Base-by-base conservation (phyloP, 2,888 invertebrate genomes). In the Bombylius major region DNA sequence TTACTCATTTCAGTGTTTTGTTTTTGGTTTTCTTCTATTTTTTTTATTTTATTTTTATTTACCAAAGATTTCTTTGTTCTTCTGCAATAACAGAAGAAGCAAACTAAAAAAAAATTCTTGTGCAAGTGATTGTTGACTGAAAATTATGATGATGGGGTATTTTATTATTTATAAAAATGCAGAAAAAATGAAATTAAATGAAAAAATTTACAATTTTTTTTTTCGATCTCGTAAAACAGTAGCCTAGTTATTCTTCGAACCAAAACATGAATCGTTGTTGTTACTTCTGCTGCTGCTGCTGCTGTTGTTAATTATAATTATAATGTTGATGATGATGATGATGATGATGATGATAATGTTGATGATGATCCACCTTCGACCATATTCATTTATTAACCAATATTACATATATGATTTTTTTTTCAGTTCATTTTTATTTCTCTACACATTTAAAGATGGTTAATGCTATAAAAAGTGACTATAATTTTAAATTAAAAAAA, bases 161-260 rank as follows among this genome's bases (percentile, higher is more conserved):
- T 42, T 42, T 11, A 4, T 42, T 42, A 5, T 42, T 23, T 23
- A 23, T 23, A 23, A 23, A 42, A 42, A 42, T 42, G 9, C 39
- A 42, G 11, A 11, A 42, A 42, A 11, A 36, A 36, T 36, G 9
- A 36, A 8, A 36, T 8, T 36, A 36, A 36, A 11, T 11, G 5
- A 4, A 42, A 42, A 42, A 42, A 11, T 11, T 1, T 42, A 42
- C 39, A 2, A 42, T 42, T 4, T 42, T 36, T 36, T 34, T 36
- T 42, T 42, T 42, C 39, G 39, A 42, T 42, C 57, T 47, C 47
- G 48, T 59, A 59, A 59, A 55, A 59, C 57, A 57, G 57, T 59
- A 59, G 59, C 59, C 59, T 57, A 59, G 59, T 50, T 59, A 53
- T 51, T 56, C 55, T 48, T 50, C 53, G 53, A 55, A 59, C 59